A percentile compares a stretch with the other conserved stretches of the same genome.
phyloP scores from a whole-genome alignment of 2,113 vertebrate species.

The Drymodes brunneopygia region DNA sequence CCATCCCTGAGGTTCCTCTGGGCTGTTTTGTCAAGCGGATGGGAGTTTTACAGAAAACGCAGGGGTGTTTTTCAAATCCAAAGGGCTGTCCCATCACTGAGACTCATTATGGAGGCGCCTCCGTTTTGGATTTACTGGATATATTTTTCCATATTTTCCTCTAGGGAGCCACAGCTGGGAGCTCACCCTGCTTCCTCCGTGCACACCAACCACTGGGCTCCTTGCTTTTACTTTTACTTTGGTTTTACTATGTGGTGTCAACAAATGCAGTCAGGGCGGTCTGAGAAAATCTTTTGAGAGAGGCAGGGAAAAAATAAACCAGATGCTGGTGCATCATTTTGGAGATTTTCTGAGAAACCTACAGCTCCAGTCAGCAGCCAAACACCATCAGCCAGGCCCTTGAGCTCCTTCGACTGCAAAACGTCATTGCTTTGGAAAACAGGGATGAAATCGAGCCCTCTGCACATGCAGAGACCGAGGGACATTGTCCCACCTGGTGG shows the following conservation, averaged over 20 bases:
- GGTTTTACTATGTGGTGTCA: not conserved
- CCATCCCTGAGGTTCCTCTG: not conserved
- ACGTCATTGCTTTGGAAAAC: not conserved
- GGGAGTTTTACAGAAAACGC: not conserved
- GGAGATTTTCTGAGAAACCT: not conserved
- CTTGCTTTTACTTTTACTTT: constrained; percentile 14
- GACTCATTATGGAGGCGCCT: not conserved
- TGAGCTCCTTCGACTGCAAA: not conserved
- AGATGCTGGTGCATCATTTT: not conserved
- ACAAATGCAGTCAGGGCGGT: not conserved
- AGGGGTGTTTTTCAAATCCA: not conserved
- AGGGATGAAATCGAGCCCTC: not conserved
- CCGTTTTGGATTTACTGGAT: not conserved
- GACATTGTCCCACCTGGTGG: not conserved
- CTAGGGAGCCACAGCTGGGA: not conserved
- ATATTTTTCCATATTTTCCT: not conserved
- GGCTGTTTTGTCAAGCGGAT: not conserved
- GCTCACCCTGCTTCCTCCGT: rapidly evolving
- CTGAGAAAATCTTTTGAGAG: not conserved
- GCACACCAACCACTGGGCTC: not conserved
- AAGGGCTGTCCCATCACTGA: not conserved
- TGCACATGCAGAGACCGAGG: rapidly evolving
- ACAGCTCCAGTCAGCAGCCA: not conserved
- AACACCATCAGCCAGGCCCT: rapidly evolving
- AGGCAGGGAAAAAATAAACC: not conserved